Evolutionary conservation across 2,888 invertebrate species (phyloP), one percentile per base, ranked within the genome.

Genomic region (Philaethria dido): DNA sequence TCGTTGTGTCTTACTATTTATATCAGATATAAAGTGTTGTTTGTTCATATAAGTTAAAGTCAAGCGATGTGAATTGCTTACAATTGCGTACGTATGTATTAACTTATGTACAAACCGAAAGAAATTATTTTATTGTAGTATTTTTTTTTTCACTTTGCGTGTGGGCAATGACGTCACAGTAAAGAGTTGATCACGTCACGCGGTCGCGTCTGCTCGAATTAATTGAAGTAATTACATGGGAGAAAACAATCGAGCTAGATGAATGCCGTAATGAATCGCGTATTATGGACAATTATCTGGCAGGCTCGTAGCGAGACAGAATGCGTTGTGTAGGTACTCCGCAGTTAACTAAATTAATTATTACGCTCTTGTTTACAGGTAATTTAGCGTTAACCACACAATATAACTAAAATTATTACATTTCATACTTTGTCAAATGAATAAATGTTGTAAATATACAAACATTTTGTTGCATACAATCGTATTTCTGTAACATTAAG

Each of bases 211-310:
- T 83, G 82, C 86, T 83, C 75, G 87, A 86, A 85, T 89, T 92
- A 92, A 92, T 92, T 88, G 86, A 80, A 75, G 83, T 80, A 88
- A 89, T 91, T 90, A 88, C 81, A 77, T 75, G 82, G 84, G 83
- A 88, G 87, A 90, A 91, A 89, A 90, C 85, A 89, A 88, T 87
- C 81, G 79, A 80, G 83, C 81, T 77, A 81, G 79, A 81, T 82
- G 84, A 84, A 82, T 80, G 77, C 80, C 79, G 76, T 86, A 87
- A 87, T 82, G 81, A 85, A 78, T 73, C 74, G 77, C 76, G 77
- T 83, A 88, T 85, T 87, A 86, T 76, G 77, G 80, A 82, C 80
- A 87, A 89, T 86, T 87, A 85, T 79, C 76, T 74, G 79, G 77
- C 76, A 77, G 77, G 45, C 78, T 75, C 75, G 75, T 76, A 80